Evolutionary conservation across 2,888 invertebrate genomes (phyloP).

Genomic region (Anoplius nigerrimus): DNA sequence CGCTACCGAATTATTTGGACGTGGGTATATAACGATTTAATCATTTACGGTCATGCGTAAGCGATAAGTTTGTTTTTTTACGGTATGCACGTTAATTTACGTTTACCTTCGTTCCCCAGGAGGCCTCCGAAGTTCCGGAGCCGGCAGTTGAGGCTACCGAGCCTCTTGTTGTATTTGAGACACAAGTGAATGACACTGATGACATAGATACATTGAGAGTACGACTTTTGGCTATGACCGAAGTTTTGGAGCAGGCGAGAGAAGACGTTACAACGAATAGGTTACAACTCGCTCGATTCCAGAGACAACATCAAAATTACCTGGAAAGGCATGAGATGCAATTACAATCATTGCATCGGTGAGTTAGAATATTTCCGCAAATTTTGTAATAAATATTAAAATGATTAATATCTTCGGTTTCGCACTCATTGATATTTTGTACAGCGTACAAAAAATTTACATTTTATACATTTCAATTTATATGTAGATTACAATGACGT

Average conservation of each 20-base stretch:
- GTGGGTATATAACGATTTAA: conserved; percentile 54
- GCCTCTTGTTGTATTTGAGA: conserved; percentile 59
- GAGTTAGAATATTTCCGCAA: conserved; percentile 23
- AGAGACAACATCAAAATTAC: conserved; percentile 72
- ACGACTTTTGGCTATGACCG: conserved; percentile 64
- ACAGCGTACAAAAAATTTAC: too few species aligned
- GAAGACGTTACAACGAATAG: conserved; percentile 70
- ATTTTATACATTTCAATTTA: too few species aligned
- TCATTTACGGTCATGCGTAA: too few species aligned
- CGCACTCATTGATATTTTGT: too few species aligned
- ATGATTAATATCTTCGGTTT: neutral
- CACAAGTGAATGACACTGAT: conserved; percentile 56
- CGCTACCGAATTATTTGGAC: conserved; percentile 72
- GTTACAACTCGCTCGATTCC: conserved; percentile 68
- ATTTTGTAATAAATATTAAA: neutral
- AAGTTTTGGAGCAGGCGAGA: conserved; percentile 69
- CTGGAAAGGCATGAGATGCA: conserved; percentile 74
- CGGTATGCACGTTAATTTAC: neutral
- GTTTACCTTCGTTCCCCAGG: conserved; percentile 44
- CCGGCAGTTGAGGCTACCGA: conserved; percentile 69
- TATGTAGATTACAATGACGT: too few species aligned
- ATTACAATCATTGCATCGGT: conserved; percentile 82
- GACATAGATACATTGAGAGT: conserved; percentile 61
- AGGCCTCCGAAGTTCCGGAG: conserved; percentile 65
- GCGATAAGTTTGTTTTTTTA: too few species aligned